Conservation (phyloP, 2,113 vertebrate genomes). For the human (Homo sapiens) region DNA sequence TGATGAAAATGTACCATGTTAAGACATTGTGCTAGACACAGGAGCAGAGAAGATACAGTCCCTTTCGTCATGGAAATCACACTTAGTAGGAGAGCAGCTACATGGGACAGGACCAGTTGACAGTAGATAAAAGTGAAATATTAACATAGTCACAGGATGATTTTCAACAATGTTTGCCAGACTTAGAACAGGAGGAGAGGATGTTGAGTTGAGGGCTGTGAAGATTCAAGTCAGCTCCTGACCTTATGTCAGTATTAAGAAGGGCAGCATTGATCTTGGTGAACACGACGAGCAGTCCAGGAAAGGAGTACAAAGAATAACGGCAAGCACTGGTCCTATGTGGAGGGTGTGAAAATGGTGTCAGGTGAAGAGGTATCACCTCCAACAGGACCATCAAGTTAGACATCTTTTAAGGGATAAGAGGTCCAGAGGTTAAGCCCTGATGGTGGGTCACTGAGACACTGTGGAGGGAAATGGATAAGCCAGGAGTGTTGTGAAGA, state of each 20-base stretch:
- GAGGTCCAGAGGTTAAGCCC: neutral
- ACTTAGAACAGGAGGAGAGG: neutral
- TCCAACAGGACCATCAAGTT: neutral
- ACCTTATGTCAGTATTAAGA: neutral
- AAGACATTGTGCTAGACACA: neutral
- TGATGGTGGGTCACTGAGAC: neutral
- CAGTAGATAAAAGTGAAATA: neutral
- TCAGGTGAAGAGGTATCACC: neutral
- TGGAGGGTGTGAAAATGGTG: neutral
- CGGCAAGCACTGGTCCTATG: neutral
- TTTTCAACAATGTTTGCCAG: neutral
- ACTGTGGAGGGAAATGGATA: neutral
- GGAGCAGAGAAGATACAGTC: neutral
- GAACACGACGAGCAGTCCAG: neutral
- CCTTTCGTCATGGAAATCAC: neutral
- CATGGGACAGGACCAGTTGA: neutral
- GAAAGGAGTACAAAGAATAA: neutral
- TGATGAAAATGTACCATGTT: neutral
- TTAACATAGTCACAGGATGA: neutral
- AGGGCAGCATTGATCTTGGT: neutral
- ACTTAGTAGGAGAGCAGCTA: neutral
- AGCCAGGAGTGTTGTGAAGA: neutral
- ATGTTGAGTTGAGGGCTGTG: neutral
- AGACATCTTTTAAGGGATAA: neutral
- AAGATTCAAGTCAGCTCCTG: neutral